Conservation (phyloP, 2,888 invertebrate genomes). For the Chalcis sispes region DNA sequence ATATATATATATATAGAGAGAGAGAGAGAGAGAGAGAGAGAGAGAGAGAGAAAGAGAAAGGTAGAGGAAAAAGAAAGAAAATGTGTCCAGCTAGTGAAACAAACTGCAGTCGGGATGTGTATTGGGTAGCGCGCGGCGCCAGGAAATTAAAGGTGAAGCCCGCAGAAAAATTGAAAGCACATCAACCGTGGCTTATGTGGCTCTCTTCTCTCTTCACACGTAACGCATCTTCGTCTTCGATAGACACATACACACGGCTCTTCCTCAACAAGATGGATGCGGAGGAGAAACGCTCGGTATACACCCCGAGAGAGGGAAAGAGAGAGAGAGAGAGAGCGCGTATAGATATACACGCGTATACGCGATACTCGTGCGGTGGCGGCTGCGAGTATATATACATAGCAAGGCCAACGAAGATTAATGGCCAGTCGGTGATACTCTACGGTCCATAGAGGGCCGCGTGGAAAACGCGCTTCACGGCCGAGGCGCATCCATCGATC, state of each 20-base stretch:
- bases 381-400: conserved; percentile 4
- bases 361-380: neutral
- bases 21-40: too few species aligned
- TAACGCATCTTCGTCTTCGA: conserved; percentile 7
- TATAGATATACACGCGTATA: neutral
- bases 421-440: conserved; percentile 31
- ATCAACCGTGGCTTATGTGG: neutral
- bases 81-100: neutral
- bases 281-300: neutral
- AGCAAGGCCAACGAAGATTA: conserved; percentile 46
- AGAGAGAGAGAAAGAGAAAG: too few species aligned
- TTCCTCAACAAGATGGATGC: neutral
- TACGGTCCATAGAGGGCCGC: too few species aligned
- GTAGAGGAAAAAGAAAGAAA: too few species aligned
- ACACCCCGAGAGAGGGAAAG: neutral
- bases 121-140: conserved; percentile 1
- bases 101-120: neutral
- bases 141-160: conserved; percentile 55
- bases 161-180: conserved; percentile 52
- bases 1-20: too few species aligned
- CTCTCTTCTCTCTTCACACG: too few species aligned
- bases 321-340: neutral
- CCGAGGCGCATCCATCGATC: conserved; percentile 48
- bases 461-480: neutral
- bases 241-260: too few species aligned